phyloP scores from a whole-genome alignment of 2,113 vertebrate species.

The Trematocara nigrifrons region DNA sequence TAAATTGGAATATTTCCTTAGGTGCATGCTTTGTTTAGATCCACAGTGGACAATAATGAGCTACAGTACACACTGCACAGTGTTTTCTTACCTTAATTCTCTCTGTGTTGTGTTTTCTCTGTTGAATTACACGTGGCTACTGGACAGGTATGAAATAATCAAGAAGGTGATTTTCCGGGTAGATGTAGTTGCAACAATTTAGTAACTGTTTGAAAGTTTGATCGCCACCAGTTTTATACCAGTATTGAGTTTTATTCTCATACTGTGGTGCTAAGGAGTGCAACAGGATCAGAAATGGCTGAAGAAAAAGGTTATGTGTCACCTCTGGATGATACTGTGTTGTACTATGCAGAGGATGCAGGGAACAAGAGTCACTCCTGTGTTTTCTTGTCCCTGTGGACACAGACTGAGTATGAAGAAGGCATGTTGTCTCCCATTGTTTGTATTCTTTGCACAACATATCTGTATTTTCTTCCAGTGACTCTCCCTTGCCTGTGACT shows the following conservation, averaged over 20 bases:
- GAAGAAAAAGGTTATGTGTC: neutral
- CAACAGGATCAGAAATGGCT: neutral
- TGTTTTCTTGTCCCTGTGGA: neutral
- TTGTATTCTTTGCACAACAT: conserved; percentile 76
- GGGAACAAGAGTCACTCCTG: neutral
- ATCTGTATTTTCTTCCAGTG: conserved; percentile 85
- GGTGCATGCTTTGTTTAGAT: neutral
- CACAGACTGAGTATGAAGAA: neutral
- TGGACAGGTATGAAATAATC: conserved; percentile 58
- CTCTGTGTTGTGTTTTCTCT: conserved; percentile 60
- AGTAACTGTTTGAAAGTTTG: neutral
- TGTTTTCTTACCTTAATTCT: conserved; percentile 31
- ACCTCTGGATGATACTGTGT: neutral
- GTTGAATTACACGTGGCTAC: conserved; percentile 53
- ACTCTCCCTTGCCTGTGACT: conserved; percentile 98
- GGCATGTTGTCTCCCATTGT: conserved; percentile 33
- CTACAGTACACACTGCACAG: neutral
- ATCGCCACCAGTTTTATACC: neutral
- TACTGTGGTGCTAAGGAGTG: neutral
- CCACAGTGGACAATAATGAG: neutral
- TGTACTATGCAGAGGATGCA: neutral
- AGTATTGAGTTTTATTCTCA: neutral
- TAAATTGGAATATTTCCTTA: neutral
- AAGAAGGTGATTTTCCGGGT: neutral
- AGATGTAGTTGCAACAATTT: neutral